Evolutionary conservation across 2,888 invertebrate species (phyloP).

Genomic region (Metalampra italica): DNA sequence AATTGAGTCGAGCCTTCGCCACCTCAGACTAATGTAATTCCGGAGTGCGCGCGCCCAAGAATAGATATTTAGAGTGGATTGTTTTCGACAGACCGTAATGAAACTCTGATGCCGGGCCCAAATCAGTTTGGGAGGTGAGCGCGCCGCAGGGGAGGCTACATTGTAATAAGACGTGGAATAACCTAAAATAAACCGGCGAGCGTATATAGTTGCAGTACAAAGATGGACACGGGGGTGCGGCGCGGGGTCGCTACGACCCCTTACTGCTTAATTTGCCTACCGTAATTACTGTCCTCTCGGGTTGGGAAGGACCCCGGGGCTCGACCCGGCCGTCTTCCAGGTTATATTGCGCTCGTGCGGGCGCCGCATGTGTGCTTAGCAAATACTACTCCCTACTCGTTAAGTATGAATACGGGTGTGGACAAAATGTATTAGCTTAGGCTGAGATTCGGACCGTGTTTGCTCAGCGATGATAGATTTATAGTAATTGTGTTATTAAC

Average conservation of each 20-base stretch:
- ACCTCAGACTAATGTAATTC: slow-evolving; percentile 79
- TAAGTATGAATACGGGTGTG: slow-evolving; percentile 78
- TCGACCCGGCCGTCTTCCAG: slow-evolving; percentile 72
- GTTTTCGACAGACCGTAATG: slow-evolving; percentile 80
- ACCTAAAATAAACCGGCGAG: slow-evolving; percentile 74
- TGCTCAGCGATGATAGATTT: slow-evolving; percentile 77
- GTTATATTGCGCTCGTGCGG: slow-evolving; percentile 75
- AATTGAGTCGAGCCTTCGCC: slow-evolving; percentile 79
- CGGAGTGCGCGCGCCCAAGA: slow-evolving; percentile 75
- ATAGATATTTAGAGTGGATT: slow-evolving; percentile 79
- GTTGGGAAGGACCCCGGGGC: slow-evolving; percentile 67
- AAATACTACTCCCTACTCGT: slow-evolving; percentile 75
- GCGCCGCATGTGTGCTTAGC: slow-evolving; percentile 73
- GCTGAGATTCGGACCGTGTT: slow-evolving; percentile 77
- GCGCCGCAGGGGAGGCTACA: slow-evolving; percentile 76
- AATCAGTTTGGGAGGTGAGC: slow-evolving; percentile 75
- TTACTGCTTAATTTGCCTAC: slow-evolving; percentile 80
- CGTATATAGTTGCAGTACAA: slow-evolving; percentile 49
- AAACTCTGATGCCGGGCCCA: slow-evolving; percentile 74
- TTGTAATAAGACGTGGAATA: slow-evolving; percentile 76
- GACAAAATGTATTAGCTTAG: slow-evolving; percentile 79
- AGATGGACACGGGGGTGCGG: slow-evolving; percentile 62
- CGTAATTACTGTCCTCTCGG: slow-evolving; percentile 79
- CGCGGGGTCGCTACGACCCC: slow-evolving; percentile 56
- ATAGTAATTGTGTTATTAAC: slow-evolving; percentile 80